Base-by-base conservation (phyloP, 2,797 vertebrate genomes). In the Paguma larvata region DNA sequence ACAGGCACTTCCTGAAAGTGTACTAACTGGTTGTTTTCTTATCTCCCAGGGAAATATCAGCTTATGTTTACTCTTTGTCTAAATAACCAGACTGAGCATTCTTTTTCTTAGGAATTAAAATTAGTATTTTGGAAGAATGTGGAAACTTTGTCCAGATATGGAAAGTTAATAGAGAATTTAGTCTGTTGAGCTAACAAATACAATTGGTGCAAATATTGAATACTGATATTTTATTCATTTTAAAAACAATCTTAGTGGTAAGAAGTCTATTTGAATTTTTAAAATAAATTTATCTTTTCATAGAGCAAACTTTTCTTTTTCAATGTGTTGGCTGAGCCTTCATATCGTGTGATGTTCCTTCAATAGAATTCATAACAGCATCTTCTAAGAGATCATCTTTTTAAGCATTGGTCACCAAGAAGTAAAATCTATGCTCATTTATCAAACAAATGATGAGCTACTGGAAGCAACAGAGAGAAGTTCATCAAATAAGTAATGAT, bases 161-260 rank as follows among this genome's bases (percentile, higher is more conserved):
- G 32, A 98, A 95, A 97, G 98, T 97, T 95, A 97, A 96, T 94
- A 65, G 53, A 98, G 91, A 94, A 97, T 85, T 95, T 97, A 97
- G 46, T 48, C 68, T 95, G 62, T 91, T 98, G 94, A 94, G 48
- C 34, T 46, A 96, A 79, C 41, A 96, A 89, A 96, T 62, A 95
- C 41, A 97, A 89, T 85, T 59, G 25, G 59, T 95, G 5, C 25
- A 63, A 46, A 93, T 92, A 73, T 21, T 78, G 32, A 82, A 73
- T 83, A 70, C 23, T 79, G 27, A 73, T 46, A 53, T 80, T 86
- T 85, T 91, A 79, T 80, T 91, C 12, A 62, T 41, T 25, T 30
- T 70, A 73, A 84, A 62, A 97, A 56, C n/a, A 41, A n/a, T 73
- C 27, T 85, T 85, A 68, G 7, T 79, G 12, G 9, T 73, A 87